Percentiles rank a stretch among this genome's conserved stretches.
Evolutionary conservation across 2,888 invertebrate species (phyloP).

Genomic region (Diadegma fenestrale): DNA sequence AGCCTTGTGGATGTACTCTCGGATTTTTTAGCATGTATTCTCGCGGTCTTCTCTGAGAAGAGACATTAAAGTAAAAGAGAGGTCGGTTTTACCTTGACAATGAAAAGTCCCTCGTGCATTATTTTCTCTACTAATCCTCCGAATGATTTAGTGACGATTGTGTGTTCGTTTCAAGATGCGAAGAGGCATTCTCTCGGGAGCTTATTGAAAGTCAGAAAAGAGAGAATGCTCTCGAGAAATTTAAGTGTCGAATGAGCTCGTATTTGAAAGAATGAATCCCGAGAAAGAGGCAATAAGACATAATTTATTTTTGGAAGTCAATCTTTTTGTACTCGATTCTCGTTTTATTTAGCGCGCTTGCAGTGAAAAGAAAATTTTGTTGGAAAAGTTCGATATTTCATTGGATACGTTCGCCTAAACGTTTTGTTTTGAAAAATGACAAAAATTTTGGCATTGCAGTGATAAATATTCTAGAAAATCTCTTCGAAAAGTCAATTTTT

Average conservation of each 20-base stretch:
- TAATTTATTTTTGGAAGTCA: slow-evolving; percentile 58
- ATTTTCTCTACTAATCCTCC: slow-evolving; percentile 30
- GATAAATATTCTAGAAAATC: too few species aligned
- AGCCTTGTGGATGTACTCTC: neutral
- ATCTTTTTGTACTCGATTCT: slow-evolving; percentile 25
- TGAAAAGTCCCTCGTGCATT: slow-evolving; percentile 54
- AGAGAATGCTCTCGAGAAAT: slow-evolving; percentile 25
- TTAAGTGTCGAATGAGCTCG: slow-evolving; percentile 30
- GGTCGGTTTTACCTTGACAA: slow-evolving; percentile 49
- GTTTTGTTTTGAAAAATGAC: too few species aligned
- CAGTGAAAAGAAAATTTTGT: too few species aligned
- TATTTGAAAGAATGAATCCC: slow-evolving; percentile 7
- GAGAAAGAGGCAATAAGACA: slow-evolving; percentile 42
- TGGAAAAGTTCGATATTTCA: too few species aligned
- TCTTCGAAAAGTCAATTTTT: too few species aligned
- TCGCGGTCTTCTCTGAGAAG: slow-evolving; percentile 9
- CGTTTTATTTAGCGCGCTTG: too few species aligned
- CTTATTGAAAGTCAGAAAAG: slow-evolving; percentile 36
- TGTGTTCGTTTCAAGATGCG: slow-evolving; percentile 38
- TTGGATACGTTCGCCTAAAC: too few species aligned
- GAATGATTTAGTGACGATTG: slow-evolving; percentile 61
- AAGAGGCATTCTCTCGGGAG: slow-evolving; percentile 24
- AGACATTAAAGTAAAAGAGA: slow-evolving; percentile 9
- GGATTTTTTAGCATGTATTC: neutral
- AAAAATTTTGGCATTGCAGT: too few species aligned